Conservation (phyloP, 2,113 vertebrate genomes). For the Hippocampus comes region DNA sequence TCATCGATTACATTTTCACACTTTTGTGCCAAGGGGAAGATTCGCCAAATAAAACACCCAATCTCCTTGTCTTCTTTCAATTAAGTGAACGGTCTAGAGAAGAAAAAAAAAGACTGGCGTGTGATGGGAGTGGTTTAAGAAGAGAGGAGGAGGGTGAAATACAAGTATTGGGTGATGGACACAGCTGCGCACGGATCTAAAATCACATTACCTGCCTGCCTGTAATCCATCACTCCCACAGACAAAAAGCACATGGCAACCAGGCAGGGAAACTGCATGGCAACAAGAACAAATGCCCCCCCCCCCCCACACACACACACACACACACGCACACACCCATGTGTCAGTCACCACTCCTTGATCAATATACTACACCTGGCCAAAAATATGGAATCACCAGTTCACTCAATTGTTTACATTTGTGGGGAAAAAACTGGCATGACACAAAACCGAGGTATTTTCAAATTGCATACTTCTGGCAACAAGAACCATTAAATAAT, state of each 20-base stretch:
- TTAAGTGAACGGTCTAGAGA: constrained; percentile 61
- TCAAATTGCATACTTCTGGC: too few species aligned
- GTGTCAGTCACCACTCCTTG: constrained; percentile 48
- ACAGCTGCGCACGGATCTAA: constrained; percentile 57
- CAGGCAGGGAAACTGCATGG: constrained; percentile 64
- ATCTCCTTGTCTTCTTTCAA: constrained; percentile 31
- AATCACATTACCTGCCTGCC: constrained; percentile 73
- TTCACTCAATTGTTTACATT: too few species aligned
- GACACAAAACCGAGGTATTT: too few species aligned
- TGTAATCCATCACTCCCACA: constrained; percentile 76
- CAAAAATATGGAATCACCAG: too few species aligned
- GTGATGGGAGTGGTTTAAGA: background rate
- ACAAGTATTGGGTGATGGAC: constrained; percentile 24
- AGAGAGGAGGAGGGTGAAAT: constrained; percentile 14
- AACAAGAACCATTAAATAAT: too few species aligned
- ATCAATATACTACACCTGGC: background rate
- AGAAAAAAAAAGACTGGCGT: constrained; percentile 19
- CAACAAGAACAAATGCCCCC: constrained; percentile 53
- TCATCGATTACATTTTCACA: constrained; percentile 15
- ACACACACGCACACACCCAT: constrained; percentile 36
- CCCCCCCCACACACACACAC: constrained; percentile 8
- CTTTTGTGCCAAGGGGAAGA: constrained; percentile 34
- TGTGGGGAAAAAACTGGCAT: too few species aligned
- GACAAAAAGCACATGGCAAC: constrained; percentile 63
- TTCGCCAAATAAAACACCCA: constrained; percentile 44